phyloP scores from a whole-genome alignment of 2,113 vertebrate genomes.

The Elachura formosa region DNA sequence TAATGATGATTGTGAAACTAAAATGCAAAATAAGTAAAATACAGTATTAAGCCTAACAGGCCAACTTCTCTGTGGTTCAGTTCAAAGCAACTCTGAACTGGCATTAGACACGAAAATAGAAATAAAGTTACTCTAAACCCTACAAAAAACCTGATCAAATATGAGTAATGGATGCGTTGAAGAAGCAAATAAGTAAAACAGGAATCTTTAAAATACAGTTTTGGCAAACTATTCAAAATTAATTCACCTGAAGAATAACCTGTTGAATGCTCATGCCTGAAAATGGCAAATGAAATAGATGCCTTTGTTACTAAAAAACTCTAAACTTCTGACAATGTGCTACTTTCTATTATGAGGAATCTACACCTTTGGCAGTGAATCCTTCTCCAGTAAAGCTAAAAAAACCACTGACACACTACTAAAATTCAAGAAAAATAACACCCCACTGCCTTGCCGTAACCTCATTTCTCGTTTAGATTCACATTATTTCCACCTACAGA shows the following conservation, averaged over 20 bases:
- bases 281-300: constrained; percentile 28
- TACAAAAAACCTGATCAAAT: not conserved
- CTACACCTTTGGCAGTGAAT: not conserved
- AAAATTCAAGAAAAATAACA: not conserved
- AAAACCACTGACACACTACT: fast-evolving
- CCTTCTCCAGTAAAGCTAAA: not conserved
- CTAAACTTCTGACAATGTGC: not conserved
- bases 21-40: not conserved
- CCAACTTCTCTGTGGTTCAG: not conserved
- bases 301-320: not conserved
- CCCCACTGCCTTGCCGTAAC: fast-evolving
- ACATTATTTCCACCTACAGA: not conserved
- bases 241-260: constrained; percentile 14
- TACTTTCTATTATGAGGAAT: not conserved
- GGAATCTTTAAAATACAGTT: constrained; percentile 25
- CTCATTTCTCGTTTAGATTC: not conserved
- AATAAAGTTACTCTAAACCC: not conserved
- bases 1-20: not conserved
- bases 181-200: not conserved
- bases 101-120: not conserved
- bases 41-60: not conserved
- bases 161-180: not conserved
- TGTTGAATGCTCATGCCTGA: not conserved
- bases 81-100: not conserved
- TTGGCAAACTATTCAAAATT: constrained; percentile 12